Evolutionary conservation across 2,113 vertebrate genomes (phyloP).

Genomic region (Dipodomys merriami): DNA sequence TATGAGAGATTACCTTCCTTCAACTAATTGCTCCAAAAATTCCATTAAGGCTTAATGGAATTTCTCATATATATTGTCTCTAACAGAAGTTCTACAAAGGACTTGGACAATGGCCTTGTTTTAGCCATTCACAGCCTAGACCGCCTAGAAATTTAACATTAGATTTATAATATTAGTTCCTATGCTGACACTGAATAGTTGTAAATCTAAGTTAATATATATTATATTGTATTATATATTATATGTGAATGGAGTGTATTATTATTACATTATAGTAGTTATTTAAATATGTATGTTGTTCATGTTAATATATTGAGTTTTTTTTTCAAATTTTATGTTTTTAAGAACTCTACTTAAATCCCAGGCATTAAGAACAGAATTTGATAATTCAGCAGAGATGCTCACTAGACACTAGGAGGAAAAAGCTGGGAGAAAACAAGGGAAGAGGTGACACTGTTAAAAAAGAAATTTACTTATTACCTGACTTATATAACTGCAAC

Average conservation of each 20-base stretch:
- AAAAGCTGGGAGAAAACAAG: no score
- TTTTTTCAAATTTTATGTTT: slow-evolving; percentile 25
- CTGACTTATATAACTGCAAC: no score
- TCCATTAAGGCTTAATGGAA: neutral
- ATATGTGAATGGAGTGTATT: neutral
- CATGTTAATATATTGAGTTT: neutral
- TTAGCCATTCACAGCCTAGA: neutral
- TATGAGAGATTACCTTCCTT: slow-evolving; percentile 30
- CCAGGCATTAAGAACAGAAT: neutral
- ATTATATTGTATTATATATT: neutral
- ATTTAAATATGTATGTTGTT: neutral
- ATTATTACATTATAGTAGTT: slow-evolving; percentile 3
- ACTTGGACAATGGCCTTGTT: neutral
- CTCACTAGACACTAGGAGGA: no score
- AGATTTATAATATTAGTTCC: neutral
- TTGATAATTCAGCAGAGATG: no score
- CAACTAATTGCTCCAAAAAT: neutral
- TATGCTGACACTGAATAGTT: no score
- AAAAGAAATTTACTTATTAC: no score
- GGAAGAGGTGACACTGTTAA: no score
- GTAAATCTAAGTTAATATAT: neutral
- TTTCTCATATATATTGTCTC: neutral
- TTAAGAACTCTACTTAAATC: neutral
- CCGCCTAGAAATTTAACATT: slow-evolving; percentile 15
- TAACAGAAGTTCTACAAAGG: slow-evolving; percentile 10